Evolutionary conservation across 2,888 invertebrate species (phyloP).

Genomic region (Watsonalla binaria): DNA sequence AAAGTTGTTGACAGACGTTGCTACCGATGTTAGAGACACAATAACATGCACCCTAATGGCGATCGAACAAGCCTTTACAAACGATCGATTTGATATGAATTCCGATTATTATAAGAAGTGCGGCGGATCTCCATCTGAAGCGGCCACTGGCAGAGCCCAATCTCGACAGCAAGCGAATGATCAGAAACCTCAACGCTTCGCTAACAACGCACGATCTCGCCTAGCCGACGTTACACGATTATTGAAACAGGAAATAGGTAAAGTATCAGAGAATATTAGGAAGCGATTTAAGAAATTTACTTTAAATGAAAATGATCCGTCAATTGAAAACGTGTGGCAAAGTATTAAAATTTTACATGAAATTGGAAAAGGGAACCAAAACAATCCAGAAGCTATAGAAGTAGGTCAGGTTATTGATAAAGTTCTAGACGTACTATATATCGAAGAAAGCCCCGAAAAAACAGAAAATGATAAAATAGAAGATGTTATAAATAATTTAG

Average conservation of each 20-base stretch:
- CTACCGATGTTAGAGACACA: constrained; percentile 53
- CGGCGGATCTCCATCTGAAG: neutral
- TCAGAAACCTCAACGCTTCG: neutral
- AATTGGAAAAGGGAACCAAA: constrained; percentile 33
- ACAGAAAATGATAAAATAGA: constrained; percentile 35
- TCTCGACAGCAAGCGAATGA: neutral
- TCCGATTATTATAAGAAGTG: constrained; percentile 1
- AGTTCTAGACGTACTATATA: constrained; percentile 29
- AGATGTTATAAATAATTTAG: constrained; percentile 30
- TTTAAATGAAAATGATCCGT: constrained; percentile 21
- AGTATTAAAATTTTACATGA: constrained; percentile 42
- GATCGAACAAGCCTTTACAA: constrained; percentile 46
- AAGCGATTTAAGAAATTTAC: constrained; percentile 25
- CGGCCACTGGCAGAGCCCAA: neutral
- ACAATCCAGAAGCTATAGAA: constrained; percentile 35
- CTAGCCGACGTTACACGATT: constrained; percentile 39
- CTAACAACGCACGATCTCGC: constrained; percentile 7
- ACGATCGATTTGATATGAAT: constrained; percentile 22
- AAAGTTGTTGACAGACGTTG: constrained; percentile 53
- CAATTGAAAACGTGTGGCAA: constrained; percentile 36
- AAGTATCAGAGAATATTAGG: constrained; percentile 38
- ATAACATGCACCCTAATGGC: constrained; percentile 59
- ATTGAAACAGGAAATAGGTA: constrained; percentile 42
- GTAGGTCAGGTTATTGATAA: constrained; percentile 39
- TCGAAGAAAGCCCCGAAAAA: constrained; percentile 16